phyloP scores from a whole-genome alignment of 2,888 invertebrate species.

The Uropetala carovei region DNA sequence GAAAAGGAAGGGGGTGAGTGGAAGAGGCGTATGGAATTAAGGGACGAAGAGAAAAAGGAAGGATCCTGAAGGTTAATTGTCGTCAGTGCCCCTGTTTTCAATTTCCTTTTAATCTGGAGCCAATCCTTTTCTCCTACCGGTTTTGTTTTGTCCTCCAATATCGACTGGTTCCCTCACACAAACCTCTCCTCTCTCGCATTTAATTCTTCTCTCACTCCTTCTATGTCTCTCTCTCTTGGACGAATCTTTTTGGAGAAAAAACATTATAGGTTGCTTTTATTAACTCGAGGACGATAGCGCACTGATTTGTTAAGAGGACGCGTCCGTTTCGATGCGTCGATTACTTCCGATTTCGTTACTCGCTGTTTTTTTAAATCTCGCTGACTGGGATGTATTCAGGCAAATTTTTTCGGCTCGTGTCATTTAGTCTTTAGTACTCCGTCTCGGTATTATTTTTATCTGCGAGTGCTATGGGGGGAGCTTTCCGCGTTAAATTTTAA shows the following conservation, averaged over 20 bases:
- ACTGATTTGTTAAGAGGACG: no score
- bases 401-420: no score
- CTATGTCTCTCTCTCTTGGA: not conserved
- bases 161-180: not conserved
- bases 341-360: no score
- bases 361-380: no score
- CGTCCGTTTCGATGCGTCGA: no score
- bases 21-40: no score
- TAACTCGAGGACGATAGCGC: not conserved
- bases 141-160: conserved; percentile 23
- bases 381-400: no score
- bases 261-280: not conserved
- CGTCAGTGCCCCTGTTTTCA: conserved; percentile 13
- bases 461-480: no score
- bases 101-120: conserved; percentile 19
- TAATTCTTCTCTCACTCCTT: not conserved
- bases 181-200: not conserved
- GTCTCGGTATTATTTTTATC: no score
- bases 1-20: not conserved
- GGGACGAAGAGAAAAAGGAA: not conserved
- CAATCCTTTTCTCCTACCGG: conserved; percentile 13
- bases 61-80: conserved; percentile 23
- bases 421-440: no score
- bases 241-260: not conserved
- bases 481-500: no score